Percentiles rank a stretch among this genome's conserved stretches.
These are phyloP conservation scores for Noctua comes DNA, from an alignment of 2,888 invertebrate species.

Conservation along the genomic window DNA sequence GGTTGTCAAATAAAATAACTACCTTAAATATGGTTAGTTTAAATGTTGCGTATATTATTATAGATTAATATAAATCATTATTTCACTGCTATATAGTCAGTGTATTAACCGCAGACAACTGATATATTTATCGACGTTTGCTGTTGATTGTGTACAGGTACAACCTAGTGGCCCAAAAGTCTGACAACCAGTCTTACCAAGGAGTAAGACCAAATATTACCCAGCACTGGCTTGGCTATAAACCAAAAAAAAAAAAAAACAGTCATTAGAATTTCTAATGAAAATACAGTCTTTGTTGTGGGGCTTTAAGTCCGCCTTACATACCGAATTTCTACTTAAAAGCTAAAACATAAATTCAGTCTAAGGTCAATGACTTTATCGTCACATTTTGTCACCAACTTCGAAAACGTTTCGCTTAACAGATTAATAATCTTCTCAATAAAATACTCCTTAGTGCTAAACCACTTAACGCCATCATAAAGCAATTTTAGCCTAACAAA, in stretches of 20 bases:
- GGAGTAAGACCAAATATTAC: background rate
- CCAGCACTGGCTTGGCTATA: background rate
- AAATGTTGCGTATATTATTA: background rate
- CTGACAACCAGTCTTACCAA: background rate
- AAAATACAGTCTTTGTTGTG: background rate
- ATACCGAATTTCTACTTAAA: background rate
- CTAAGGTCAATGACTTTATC: background rate
- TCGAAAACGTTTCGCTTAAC: constrained; percentile 11
- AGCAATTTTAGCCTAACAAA: constrained; percentile 28
- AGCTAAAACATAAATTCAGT: background rate
- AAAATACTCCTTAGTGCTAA: constrained; percentile 19
- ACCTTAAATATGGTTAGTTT: background rate
- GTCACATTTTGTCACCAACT: background rate
- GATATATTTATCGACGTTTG: background rate
- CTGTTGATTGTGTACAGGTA: background rate
- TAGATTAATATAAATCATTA: background rate
- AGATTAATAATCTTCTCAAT: constrained; percentile 29
- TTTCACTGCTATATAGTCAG: background rate
- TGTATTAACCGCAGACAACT: background rate
- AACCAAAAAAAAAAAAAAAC: background rate
- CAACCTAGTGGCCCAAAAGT: background rate
- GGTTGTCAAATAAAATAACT: background rate
- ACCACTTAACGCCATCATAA: constrained; percentile 21
- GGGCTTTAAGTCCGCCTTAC: background rate
- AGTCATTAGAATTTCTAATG: background rate